Evolutionary conservation across 2,113 vertebrate species (phyloP).

Genomic region (Pyrgilauda ruficollis): DNA sequence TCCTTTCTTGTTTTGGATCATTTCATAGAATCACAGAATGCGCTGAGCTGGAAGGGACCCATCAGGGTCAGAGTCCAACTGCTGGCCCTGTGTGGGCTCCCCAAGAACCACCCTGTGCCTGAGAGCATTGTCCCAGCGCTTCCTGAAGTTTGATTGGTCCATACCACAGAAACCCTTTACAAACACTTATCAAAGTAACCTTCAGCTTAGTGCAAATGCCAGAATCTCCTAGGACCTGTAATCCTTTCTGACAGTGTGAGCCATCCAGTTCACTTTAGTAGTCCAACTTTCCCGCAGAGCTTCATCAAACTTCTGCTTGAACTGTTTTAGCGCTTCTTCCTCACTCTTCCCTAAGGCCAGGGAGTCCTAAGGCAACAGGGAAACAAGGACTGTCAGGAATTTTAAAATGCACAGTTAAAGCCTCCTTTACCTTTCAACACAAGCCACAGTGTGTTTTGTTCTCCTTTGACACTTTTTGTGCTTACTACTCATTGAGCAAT

Average conservation of each 20-base stretch:
- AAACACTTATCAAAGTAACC: constrained; percentile 57
- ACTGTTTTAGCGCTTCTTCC: constrained; percentile 96
- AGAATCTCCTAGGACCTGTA: constrained; percentile 84
- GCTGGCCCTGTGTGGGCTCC: background rate
- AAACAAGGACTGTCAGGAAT: background rate
- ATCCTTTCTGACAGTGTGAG: constrained; percentile 97
- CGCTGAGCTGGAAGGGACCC: background rate
- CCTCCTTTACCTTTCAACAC: background rate
- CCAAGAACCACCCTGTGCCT: background rate
- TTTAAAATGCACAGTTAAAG: background rate
- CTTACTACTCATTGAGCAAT: background rate
- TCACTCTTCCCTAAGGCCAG: constrained; percentile 95
- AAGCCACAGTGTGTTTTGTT: background rate
- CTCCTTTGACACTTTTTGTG: background rate
- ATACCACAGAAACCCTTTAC: constrained; percentile 42
- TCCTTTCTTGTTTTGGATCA: background rate
- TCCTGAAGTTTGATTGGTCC: constrained; percentile 7
- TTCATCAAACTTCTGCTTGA: constrained; percentile 98
- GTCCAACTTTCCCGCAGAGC: constrained; percentile 98
- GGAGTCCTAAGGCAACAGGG: constrained; percentile 80
- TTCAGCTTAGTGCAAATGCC: constrained; percentile 75
- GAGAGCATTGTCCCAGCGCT: background rate
- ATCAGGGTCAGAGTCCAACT: background rate
- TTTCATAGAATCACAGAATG: background rate
- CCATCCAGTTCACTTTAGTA: constrained; percentile 99